Conservation (phyloP, 2,113 vertebrate genomes). For the Oxyruncus cristatus region DNA sequence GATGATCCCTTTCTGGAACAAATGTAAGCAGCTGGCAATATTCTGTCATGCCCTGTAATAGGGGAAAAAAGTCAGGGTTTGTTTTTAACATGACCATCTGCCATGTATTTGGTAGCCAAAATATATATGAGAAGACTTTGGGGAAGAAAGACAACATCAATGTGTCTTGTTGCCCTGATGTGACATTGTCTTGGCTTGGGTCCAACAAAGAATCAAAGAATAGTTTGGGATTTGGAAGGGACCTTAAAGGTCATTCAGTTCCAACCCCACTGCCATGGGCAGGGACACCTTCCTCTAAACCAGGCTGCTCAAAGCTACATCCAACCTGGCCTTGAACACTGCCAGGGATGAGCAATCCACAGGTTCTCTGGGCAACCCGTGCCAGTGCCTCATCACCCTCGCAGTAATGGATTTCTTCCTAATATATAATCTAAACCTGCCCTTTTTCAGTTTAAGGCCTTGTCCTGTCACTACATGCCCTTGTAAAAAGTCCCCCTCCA, state of each 20-base stretch:
- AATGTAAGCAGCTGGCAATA: not conserved
- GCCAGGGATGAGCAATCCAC: not conserved
- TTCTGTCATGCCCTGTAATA: not conserved
- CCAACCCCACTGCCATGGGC: not conserved
- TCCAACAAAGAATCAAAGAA: not conserved
- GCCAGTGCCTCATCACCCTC: not conserved
- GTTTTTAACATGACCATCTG: not conserved
- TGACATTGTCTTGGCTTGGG: not conserved
- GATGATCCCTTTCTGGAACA: not conserved
- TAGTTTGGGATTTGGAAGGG: not conserved
- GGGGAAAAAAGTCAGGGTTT: fast-evolving
- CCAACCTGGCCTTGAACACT: not conserved
- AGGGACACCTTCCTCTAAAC: not conserved
- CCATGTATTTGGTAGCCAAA: not conserved
- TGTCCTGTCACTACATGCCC: not conserved
- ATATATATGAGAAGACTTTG: not conserved
- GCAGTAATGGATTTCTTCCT: not conserved
- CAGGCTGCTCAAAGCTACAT: not conserved
- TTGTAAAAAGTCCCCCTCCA: not conserved
- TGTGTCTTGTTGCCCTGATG: not conserved
- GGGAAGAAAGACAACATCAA: not conserved
- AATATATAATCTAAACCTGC: not conserved
- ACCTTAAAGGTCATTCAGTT: not conserved
- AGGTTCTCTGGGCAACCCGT: not conserved
- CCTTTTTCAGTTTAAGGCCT: not conserved